Evolutionary conservation across 2,888 invertebrate species (phyloP).

Genomic region (Cotesia congregata): DNA sequence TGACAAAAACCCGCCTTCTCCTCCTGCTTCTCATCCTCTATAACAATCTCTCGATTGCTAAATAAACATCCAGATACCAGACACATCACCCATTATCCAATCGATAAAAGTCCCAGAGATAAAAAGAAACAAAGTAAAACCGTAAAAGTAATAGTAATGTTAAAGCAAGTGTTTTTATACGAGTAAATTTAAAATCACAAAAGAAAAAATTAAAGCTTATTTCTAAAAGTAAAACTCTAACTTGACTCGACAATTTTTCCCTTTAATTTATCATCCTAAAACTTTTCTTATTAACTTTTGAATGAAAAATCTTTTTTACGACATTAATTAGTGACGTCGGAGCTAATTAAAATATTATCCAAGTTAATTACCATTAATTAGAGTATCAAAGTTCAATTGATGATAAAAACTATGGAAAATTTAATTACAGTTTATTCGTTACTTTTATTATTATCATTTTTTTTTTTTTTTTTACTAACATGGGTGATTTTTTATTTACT

Average conservation of each 20-base stretch:
- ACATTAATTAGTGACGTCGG: neutral
- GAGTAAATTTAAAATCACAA: neutral
- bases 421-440: no score
- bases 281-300: conserved; percentile 1
- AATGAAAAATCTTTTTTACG: neutral
- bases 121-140: neutral
- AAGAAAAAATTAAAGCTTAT: neutral
- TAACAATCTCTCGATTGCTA: neutral
- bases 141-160: no score
- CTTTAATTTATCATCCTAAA: neutral
- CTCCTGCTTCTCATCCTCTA: neutral
- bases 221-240: neutral
- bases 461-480: no score
- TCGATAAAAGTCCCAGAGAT: neutral
- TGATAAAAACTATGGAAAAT: neutral
- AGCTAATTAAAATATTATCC: neutral
- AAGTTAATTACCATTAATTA: neutral
- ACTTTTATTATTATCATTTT: no score
- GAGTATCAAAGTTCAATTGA: neutral
- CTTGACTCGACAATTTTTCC: neutral
- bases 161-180: neutral
- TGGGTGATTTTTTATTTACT: no score
- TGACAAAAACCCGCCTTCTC: neutral
- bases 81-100: neutral
- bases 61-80: neutral